These are phyloP conservation scores for Dioctria linearis DNA, from an alignment of 2,888 invertebrate species.

Conservation along the genomic window DNA sequence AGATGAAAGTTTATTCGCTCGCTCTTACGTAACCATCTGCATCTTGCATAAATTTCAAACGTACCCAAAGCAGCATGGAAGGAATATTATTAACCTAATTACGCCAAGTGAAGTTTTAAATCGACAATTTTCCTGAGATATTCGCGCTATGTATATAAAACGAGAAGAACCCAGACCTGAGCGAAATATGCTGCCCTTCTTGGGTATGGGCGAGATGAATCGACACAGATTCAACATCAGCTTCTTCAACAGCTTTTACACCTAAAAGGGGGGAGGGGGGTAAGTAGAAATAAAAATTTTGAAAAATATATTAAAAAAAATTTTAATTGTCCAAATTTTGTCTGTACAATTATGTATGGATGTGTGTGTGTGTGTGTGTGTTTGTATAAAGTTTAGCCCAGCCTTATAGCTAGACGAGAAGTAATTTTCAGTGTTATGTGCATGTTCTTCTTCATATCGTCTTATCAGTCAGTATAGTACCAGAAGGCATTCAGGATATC, in stretches of 20 bases:
- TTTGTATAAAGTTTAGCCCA: neutral
- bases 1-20: no score
- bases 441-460: neutral
- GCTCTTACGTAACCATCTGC: no score
- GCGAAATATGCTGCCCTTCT: neutral
- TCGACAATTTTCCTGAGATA: neutral
- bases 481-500: slow-evolving; percentile 6
- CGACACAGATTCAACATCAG: neutral
- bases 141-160: neutral
- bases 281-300: neutral
- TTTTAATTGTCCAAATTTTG: neutral
- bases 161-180: neutral
- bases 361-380: neutral
- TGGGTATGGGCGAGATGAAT: neutral
- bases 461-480: neutral
- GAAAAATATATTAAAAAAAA: neutral
- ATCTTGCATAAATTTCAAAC: no score
- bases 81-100: slow-evolving; percentile 29
- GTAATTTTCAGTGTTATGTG: slow-evolving; percentile 5
- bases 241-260: neutral
- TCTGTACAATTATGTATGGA: neutral
- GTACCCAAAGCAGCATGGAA: neutral
- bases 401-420: neutral
- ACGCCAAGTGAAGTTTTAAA: neutral
- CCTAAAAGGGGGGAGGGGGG: no score